Percentiles rank a stretch among this genome's conserved stretches.
Evolutionary conservation across 2,888 invertebrate species (phyloP).

Genomic region (Leptinotarsa haldemani): DNA sequence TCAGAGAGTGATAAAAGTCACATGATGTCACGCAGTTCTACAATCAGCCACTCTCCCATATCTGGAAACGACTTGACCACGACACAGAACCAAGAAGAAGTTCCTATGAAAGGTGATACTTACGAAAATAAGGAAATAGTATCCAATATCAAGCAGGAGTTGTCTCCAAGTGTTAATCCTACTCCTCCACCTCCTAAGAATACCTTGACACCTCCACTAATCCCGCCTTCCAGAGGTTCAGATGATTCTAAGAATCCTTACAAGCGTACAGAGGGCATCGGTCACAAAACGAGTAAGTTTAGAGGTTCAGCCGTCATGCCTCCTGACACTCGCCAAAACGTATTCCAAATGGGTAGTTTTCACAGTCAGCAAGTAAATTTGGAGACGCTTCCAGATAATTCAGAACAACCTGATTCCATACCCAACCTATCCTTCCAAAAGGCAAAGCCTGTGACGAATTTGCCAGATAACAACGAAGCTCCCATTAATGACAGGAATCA

Average conservation of each 20-base stretch:
- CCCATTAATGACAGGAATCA: slow-evolving; percentile 80
- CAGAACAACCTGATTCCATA: slow-evolving; percentile 72
- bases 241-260: slow-evolving; percentile 58
- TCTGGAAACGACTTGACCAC: slow-evolving; percentile 39
- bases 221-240: slow-evolving; percentile 43
- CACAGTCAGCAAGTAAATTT: slow-evolving; percentile 70
- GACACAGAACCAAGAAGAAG: slow-evolving; percentile 33
- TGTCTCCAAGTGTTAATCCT: slow-evolving; percentile 55
- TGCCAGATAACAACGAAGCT: slow-evolving; percentile 72
- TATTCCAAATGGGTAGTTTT: slow-evolving; percentile 57
- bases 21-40: slow-evolving; percentile 69
- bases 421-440: slow-evolving; percentile 35
- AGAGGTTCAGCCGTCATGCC: slow-evolving; percentile 45
- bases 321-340: slow-evolving; percentile 49
- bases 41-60: slow-evolving; percentile 63
- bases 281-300: slow-evolving; percentile 66
- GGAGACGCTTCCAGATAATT: slow-evolving; percentile 77
- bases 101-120: slow-evolving; percentile 35
- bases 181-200: slow-evolving; percentile 58
- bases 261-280: slow-evolving; percentile 60
- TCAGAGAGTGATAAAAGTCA: slow-evolving; percentile 74
- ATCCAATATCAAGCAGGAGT: slow-evolving; percentile 35
- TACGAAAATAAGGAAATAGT: slow-evolving; percentile 60
- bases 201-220: slow-evolving; percentile 48
- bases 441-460: slow-evolving; percentile 45